Base-by-base conservation (phyloP, 2,888 invertebrate species). In the Phortica magna region DNA sequence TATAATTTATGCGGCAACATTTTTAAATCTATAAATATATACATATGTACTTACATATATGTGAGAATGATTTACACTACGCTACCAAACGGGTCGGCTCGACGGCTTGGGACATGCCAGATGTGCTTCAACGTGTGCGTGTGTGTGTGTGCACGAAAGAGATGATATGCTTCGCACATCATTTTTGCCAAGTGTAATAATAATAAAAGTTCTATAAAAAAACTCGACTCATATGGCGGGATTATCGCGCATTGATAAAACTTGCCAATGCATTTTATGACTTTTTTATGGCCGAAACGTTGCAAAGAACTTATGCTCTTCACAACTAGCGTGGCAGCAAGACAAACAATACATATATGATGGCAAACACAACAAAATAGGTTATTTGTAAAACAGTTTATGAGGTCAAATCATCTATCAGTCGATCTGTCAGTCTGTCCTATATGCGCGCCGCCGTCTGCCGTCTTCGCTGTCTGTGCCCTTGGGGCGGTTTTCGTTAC, bases 231-330 rank as follows among this genome's bases (percentile, higher is more conserved):
- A n/a, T 12, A 48, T 14, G 48, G 7, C 14, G 14, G 31, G 2
- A 71, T 71, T 55, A 55, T 22, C 70, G 70, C 39, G 76, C 74
- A 75, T 76, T 77, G 76, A 78, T 80, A 85, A 88, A 88, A 87
- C 77, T 85, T 88, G 77, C 70, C 80, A 89, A 88, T 86, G 85
- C 85, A 86, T 86, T 86, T 86, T 88, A 86, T 86, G 80, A 82
- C 81, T 87, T 88, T 89, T 86, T 88, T 86, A 86, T 87, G 87
- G 83, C 88, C 83, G 77, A 77, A 84, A 31, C 70, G 7, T 14
- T 53, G 65, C 39, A 22, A 53, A 53, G 19, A 5, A 31, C 22
- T 10, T 61, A 22, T 61, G 71, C 12, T 31, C 31, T 55, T 48
- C 48, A 19, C 77, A 61, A 65, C 43, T 17, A 64, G 19, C n/a